phyloP scores from a whole-genome alignment of 2,888 invertebrate species.

The Rhorus exstirpatorius region DNA sequence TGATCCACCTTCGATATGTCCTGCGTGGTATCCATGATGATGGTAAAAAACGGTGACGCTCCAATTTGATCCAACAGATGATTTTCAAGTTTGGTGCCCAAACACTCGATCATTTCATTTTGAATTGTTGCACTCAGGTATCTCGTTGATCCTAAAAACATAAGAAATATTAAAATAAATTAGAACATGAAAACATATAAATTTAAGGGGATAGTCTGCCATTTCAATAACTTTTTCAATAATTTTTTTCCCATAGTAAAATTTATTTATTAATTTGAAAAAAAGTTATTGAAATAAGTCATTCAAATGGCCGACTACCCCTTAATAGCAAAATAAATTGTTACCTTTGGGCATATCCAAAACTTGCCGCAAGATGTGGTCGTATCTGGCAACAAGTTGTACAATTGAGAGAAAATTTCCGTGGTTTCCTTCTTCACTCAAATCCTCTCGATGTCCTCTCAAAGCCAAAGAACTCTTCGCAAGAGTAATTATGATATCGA shows the following conservation, averaged over 20 bases:
- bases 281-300: no score
- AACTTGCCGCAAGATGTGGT: constrained; percentile 74
- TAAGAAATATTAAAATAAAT: not conserved
- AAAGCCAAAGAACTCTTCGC: constrained; percentile 68
- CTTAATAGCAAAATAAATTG: constrained; percentile 1
- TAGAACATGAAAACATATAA: no score
- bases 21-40: constrained; percentile 77
- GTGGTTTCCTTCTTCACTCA: constrained; percentile 66
- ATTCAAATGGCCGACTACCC: no score
- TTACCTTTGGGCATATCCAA: constrained; percentile 72
- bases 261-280: no score
- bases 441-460: constrained; percentile 68
- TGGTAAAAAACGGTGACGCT: constrained; percentile 75
- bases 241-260: no score
- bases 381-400: constrained; percentile 74
- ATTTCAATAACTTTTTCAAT: no score
- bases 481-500: constrained; percentile 64
- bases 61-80: constrained; percentile 73
- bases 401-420: constrained; percentile 75
- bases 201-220: no score
- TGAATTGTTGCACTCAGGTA: constrained; percentile 18
- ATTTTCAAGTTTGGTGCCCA: constrained; percentile 60
- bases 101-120: constrained; percentile 64
- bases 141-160: constrained; percentile 20
- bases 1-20: constrained; percentile 79